Evolutionary conservation across 64 coral and sea anemone genomes (phyloP).

Genomic region (Anthopleura sola): DNA sequence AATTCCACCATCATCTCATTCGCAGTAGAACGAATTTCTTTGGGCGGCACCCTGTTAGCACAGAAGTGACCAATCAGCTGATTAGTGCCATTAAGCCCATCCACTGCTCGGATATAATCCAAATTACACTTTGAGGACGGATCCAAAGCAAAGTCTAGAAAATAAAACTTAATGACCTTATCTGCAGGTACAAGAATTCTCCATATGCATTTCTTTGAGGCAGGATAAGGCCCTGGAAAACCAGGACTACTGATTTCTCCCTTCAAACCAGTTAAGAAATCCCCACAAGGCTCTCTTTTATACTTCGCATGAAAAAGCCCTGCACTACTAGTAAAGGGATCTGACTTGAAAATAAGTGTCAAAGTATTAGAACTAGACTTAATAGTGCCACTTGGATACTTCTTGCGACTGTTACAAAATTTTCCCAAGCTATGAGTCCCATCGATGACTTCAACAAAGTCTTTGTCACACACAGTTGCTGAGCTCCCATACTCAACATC

Average conservation of each 20-base stretch:
- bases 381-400: conserved; percentile 37
- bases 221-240: conserved; percentile 58
- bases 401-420: conserved; percentile 29
- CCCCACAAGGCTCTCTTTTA: conserved; percentile 63
- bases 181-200: conserved; percentile 59
- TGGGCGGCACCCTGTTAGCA: conserved; percentile 8
- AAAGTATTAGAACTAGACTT: conserved; percentile 7
- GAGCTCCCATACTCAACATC: neutral
- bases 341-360: conserved; percentile 37
- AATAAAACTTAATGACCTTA: conserved; percentile 62
- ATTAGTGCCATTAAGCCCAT: conserved; percentile 60
- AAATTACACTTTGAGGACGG: conserved; percentile 60
- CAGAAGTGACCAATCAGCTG: conserved; percentile 78
- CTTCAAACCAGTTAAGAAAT: conserved; percentile 16
- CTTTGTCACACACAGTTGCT: conserved; percentile 20
- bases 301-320: conserved; percentile 61
- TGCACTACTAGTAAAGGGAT: neutral
- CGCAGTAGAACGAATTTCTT: conserved; percentile 54
- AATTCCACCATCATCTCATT: conserved; percentile 63
- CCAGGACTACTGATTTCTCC: conserved; percentile 49
- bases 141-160: conserved; percentile 56
- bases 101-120: conserved; percentile 60
- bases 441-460: conserved; percentile 45
- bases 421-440: conserved; percentile 8
- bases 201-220: conserved; percentile 64